Percentiles rank a stretch among this genome's conserved stretches.
Evolutionary conservation across 2,888 invertebrate species (phyloP).

Genomic region (Drosophila pegasa): DNA sequence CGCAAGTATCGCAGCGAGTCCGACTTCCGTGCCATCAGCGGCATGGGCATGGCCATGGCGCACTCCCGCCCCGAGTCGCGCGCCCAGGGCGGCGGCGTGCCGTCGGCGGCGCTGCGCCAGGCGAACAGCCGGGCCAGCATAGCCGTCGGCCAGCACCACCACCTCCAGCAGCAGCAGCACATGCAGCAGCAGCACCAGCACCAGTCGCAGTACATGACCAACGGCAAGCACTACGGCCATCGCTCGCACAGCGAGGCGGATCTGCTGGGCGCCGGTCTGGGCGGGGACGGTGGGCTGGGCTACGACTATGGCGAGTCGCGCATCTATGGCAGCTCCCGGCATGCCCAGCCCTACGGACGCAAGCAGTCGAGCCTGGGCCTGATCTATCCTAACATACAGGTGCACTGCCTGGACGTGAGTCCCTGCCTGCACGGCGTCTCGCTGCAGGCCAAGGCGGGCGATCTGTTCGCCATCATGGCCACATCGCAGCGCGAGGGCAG

Average conservation of each 20-base stretch:
- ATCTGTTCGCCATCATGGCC: conserved; percentile 95
- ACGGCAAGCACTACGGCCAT: conserved; percentile 85
- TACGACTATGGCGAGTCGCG: conserved; percentile 83
- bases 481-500: conserved; percentile 95
- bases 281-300: conserved; percentile 77
- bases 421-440: conserved; percentile 90
- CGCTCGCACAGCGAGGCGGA: conserved; percentile 95
- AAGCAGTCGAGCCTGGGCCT: conserved; percentile 83
- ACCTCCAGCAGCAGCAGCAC: conserved; percentile 58
- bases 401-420: conserved; percentile 91
- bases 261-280: conserved; percentile 88
- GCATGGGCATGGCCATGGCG: conserved; percentile 72
- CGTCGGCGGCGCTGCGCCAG: conserved; percentile 89
- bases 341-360: conserved; percentile 65
- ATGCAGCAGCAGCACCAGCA: conserved; percentile 55
- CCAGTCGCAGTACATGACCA: conserved; percentile 70
- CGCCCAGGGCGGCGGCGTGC: conserved; percentile 84
- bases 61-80: conserved; percentile 84
- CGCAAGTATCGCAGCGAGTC: conserved; percentile 93
- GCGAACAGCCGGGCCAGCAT: conserved; percentile 88
- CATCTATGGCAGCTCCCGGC: conserved; percentile 81
- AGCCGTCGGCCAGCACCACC: conserved; percentile 82
- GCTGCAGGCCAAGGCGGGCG: conserved; percentile 95
- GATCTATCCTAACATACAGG: conserved; percentile 85
- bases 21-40: conserved; percentile 88